phyloP scores from a whole-genome alignment of 2,113 vertebrate genomes.

The Neotoma lepida region DNA sequence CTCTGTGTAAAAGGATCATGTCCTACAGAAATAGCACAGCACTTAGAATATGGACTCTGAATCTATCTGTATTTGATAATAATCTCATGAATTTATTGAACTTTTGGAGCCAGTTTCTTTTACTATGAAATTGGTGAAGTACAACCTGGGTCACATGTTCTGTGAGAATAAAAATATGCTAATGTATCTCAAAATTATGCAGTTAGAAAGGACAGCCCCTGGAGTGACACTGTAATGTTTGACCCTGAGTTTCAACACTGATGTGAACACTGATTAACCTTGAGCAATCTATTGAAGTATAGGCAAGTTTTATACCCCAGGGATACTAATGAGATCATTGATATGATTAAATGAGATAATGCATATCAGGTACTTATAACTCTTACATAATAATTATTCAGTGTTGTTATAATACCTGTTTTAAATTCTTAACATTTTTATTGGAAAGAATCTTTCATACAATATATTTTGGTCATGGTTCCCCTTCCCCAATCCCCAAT shows the following conservation, averaged over 20 bases:
- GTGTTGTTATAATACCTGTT: background rate
- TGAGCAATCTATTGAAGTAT: background rate
- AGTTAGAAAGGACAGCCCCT: background rate
- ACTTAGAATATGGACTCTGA: background rate
- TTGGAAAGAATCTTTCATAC: background rate
- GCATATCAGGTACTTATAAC: background rate
- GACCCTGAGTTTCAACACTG: background rate
- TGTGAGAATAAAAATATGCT: background rate
- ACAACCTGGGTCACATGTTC: background rate
- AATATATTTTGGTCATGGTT: background rate
- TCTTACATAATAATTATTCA: background rate
- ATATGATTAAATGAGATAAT: background rate
- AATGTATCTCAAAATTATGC: background rate
- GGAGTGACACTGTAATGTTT: background rate
- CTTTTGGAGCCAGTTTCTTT: background rate
- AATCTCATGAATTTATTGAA: background rate
- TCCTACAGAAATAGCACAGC: background rate
- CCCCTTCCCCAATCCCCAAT: background rate
- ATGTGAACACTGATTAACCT: background rate
- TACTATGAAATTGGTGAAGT: background rate
- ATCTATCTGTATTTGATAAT: background rate
- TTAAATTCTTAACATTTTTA: background rate
- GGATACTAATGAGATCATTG: background rate
- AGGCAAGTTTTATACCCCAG: background rate
- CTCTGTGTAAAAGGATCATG: accelerated